phyloP scores from a whole-genome alignment of 2,888 invertebrate species.

The Lithophane socia region DNA sequence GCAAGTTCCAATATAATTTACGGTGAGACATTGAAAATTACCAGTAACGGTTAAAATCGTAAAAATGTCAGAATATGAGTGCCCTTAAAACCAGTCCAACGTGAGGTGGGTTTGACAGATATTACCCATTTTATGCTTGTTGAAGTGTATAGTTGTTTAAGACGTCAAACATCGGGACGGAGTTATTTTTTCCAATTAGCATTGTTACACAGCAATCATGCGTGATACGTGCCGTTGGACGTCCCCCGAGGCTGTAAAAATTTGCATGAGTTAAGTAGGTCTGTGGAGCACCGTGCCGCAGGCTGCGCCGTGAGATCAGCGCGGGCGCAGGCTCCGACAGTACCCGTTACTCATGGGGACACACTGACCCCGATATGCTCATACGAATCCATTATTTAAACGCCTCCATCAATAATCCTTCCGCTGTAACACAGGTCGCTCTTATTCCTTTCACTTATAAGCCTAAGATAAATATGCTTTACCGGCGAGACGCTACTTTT shows the following conservation, averaged over 20 bases:
- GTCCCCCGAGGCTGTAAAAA: constrained; percentile 71
- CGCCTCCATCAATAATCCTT: constrained; percentile 68
- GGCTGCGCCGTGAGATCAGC: constrained; percentile 58
- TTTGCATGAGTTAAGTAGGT: constrained; percentile 79
- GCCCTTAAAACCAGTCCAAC: constrained; percentile 30
- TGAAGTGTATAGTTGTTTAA: constrained; percentile 37
- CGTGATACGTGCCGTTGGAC: constrained; percentile 70
- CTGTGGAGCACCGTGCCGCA: constrained; percentile 71
- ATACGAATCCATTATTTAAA: constrained; percentile 75
- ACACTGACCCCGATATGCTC: constrained; percentile 85
- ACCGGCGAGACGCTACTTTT: constrained; percentile 59
- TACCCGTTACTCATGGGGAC: constrained; percentile 81
- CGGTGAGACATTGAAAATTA: not conserved
- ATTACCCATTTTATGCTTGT: constrained; percentile 27
- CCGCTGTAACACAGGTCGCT: constrained; percentile 50
- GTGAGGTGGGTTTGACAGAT: constrained; percentile 38
- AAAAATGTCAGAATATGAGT: constrained; percentile 2
- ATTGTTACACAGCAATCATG: constrained; percentile 71
- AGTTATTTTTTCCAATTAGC: constrained; percentile 75
- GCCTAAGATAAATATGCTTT: constrained; percentile 54
- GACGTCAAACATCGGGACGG: constrained; percentile 37
- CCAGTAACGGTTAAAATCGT: constrained; percentile 27
- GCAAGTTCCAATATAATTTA: not conserved
- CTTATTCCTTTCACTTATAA: constrained; percentile 62
- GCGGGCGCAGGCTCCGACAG: constrained; percentile 81